Base-by-base conservation (phyloP, 2,797 vertebrate species). In the Kryptopterus vitreolus region DNA sequence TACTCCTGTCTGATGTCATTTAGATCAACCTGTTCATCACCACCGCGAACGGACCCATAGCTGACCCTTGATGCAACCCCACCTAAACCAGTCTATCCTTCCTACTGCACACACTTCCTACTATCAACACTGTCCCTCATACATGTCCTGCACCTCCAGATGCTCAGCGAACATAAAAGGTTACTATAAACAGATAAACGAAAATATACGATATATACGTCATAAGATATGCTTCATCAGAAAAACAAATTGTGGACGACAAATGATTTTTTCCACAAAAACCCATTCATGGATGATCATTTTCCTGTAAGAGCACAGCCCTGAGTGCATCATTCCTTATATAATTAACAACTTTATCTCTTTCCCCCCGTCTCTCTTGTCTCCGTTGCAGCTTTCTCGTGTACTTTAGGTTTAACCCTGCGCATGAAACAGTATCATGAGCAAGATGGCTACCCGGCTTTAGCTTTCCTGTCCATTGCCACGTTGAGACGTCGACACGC, bases 371-470 rank as follows among this genome's bases (percentile, higher is more conserved):
- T 38, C 59, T 3, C 22, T 66, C 22, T 68, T 9, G 13, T 68
- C 38, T 24, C n/a, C 24, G 35, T 69, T 29, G 3, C 46, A 69
- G 43, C 24, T 29, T 69, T 24, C 43, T 48, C 65, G 16, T 48
- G 65, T 35, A 72, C 29, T 8, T 53, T 33, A 52, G 9, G 16
- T 52, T 52, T 31, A 70, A 70, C 46, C 20, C 70, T 35, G 29
- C 24, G 10, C 50, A 55, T 10, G 15, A 20, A 53, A 57, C 52
- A 35, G 46, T 38, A 22, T 35, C 31, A n/a, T 57, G 6, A 35
- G 8, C 70, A 63, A 66, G 20, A 76, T 61, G 73, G 65, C 68
- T 20, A 65, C 66, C 6, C 50, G 22, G 22, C 31, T 63, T 63
- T 38, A 61, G 16, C 9, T 58, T 68, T 61, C 59, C 26, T 15